Evolutionary conservation across 1,140 invertebrate species (phyloP).

Genomic region (Euschistus heros): DNA sequence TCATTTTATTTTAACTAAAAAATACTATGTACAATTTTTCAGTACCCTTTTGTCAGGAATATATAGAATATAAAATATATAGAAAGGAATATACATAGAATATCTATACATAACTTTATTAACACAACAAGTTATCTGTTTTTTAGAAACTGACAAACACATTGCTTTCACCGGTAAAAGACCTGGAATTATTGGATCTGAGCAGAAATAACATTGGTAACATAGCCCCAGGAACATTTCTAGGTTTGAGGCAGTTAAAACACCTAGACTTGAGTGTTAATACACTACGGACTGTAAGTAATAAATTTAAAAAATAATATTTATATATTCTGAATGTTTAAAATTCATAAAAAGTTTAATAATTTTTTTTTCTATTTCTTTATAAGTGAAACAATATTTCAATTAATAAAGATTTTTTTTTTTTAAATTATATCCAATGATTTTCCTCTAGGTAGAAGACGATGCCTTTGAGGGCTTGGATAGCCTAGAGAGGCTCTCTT

Average conservation of each 20-base stretch:
- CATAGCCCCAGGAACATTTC: constrained; percentile 67
- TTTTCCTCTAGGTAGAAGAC: constrained; percentile 61
- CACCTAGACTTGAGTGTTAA: constrained; percentile 76
- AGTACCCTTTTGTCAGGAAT: too few species aligned
- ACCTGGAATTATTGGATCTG: constrained; percentile 65
- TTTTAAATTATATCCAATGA: too few species aligned
- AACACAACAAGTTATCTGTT: constrained; percentile 23
- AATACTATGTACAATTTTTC: too few species aligned
- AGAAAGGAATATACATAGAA: too few species aligned
- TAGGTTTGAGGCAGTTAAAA: constrained; percentile 53
- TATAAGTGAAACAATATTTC: too few species aligned
- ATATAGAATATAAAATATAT: too few species aligned
- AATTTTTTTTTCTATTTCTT: too few species aligned
- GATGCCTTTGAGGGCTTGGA: constrained; percentile 70
- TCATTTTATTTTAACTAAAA: too few species aligned
- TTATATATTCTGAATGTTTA: constrained; percentile 1
- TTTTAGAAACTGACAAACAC: constrained; percentile 54
- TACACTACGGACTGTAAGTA: constrained; percentile 66
- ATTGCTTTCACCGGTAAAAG: constrained; percentile 50
- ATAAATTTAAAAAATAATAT: constrained; percentile 17
- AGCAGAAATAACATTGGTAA: constrained; percentile 73
- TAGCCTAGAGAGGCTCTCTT: constrained; percentile 62
- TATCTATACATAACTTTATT: background rate
- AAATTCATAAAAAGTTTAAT: too few species aligned
- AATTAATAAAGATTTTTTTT: too few species aligned